Conservation (phyloP, 2,113 vertebrate species). For the Lepus timidus region DNA sequence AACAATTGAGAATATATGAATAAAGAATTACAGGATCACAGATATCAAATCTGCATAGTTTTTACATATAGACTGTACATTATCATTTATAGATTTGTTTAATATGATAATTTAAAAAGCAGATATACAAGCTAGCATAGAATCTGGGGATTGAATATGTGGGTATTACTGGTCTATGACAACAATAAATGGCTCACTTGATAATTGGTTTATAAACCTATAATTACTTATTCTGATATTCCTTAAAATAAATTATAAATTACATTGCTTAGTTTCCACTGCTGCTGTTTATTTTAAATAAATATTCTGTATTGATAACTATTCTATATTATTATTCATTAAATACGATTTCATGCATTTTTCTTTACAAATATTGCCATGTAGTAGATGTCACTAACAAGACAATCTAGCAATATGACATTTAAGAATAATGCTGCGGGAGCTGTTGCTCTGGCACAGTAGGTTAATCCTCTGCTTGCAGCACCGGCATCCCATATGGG, state of each 20-base stretch:
- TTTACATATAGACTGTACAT: not conserved
- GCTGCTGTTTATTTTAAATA: not conserved
- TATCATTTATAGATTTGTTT: not conserved
- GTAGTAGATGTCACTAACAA: not conserved
- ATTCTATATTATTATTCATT: not conserved
- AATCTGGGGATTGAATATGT: not conserved
- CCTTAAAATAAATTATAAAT: not conserved
- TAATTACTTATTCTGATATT: not conserved
- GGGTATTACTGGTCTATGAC: not conserved
- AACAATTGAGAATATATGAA: not conserved
- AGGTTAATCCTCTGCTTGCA: too few species aligned
- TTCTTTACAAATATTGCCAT: not conserved
- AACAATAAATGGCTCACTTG: not conserved
- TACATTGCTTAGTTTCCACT: not conserved
- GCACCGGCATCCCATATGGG: too few species aligned
- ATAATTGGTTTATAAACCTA: not conserved
- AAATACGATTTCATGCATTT: not conserved
- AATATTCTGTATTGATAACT: not conserved
- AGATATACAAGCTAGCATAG: not conserved
- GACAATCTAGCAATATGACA: not conserved
- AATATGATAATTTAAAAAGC: not conserved
- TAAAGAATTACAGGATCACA: not conserved
- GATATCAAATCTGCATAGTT: not conserved
- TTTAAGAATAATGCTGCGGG: not conserved
- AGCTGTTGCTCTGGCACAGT: too few species aligned